Conservation (phyloP, 2,113 vertebrate species). For the Mus spicilegus region DNA sequence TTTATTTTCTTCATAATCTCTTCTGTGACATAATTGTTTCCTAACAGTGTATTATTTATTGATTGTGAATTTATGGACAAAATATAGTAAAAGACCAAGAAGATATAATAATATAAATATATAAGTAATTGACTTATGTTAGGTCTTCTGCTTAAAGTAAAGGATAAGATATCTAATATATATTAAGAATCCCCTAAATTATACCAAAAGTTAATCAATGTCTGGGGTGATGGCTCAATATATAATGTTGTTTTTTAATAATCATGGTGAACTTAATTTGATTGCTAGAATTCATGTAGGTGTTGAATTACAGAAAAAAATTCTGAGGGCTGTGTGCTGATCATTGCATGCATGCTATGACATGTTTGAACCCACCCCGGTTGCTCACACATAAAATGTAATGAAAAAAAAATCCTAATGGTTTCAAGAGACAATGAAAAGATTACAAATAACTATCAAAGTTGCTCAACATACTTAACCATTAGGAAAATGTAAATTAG, state of each 20-base stretch:
- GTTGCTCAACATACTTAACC: neutral
- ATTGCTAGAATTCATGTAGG: neutral
- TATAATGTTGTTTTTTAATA: neutral
- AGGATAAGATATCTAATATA: too few species aligned
- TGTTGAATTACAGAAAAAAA: neutral
- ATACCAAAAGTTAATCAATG: neutral
- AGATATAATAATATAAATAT: too few species aligned
- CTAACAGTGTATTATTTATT: neutral
- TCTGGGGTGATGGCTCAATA: neutral
- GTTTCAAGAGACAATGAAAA: neutral
- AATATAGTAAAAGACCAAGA: neutral
- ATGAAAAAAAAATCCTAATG: neutral
- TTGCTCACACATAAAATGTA: neutral
- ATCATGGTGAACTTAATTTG: neutral
- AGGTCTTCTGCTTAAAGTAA: too few species aligned
- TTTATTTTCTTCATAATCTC: neutral
- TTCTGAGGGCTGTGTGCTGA: neutral
- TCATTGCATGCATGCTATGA: neutral
- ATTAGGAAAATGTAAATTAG: neutral
- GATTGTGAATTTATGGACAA: neutral
- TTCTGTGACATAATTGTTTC: neutral
- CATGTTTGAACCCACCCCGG: neutral
- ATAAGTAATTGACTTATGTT: too few species aligned
- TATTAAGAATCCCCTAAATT: neutral
- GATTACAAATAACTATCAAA: neutral